These are phyloP conservation scores for Eutolmus rufibarbis DNA, from an alignment of 2,888 invertebrate genomes.

Conservation along the genomic window DNA sequence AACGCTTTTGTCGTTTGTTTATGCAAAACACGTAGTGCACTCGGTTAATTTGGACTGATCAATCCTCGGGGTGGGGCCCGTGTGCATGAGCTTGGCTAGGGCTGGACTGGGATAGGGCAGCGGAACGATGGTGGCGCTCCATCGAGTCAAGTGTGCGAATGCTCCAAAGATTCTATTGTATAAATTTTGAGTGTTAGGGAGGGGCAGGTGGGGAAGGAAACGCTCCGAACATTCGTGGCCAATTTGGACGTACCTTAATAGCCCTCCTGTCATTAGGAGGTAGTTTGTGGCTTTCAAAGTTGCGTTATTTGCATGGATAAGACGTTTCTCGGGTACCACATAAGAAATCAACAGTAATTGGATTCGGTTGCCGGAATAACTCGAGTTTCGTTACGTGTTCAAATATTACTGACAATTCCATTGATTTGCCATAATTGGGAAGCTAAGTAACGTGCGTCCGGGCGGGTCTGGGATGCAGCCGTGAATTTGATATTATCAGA, in stretches of 20 bases:
- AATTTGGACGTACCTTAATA: conserved; percentile 36
- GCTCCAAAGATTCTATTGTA: conserved; percentile 21
- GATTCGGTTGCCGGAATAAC: conserved; percentile 16
- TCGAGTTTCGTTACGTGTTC: conserved; percentile 17
- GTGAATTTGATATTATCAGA: background rate
- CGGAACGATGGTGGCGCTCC: background rate
- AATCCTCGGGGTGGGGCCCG: conserved; percentile 44
- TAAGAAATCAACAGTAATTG: conserved; percentile 38
- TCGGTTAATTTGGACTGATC: conserved; percentile 51
- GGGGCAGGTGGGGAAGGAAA: background rate
- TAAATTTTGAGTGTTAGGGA: background rate
- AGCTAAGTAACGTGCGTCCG: background rate
- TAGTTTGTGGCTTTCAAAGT: conserved; percentile 34
- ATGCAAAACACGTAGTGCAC: conserved; percentile 51
- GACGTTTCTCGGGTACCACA: background rate
- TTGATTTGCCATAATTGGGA: conserved; percentile 10
- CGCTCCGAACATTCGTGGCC: conserved; percentile 13
- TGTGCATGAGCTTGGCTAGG: background rate
- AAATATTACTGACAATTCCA: conserved; percentile 2
- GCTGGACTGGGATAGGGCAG: background rate
- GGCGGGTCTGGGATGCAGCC: background rate
- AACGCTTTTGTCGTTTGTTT: conserved; percentile 49
- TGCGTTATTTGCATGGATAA: conserved; percentile 36
- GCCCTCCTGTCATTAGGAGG: conserved; percentile 35
- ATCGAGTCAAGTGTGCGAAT: background rate